Base-by-base conservation (phyloP, 2,888 invertebrate species). In the Prosopocoilus inquinatus region DNA sequence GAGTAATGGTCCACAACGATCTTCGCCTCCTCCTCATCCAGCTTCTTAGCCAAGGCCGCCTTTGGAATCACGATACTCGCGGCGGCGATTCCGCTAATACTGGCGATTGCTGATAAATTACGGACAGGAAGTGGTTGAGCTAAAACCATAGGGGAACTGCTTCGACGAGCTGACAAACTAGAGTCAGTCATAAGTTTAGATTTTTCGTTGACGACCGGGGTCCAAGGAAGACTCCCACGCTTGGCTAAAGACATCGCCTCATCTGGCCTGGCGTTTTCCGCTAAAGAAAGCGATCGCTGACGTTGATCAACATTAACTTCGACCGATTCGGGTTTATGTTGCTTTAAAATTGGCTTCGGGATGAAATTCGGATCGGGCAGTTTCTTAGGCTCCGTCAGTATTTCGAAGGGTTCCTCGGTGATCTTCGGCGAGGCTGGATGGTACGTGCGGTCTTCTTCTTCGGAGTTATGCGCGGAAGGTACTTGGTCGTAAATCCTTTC, bases 1-100 rank as follows among this genome's bases (percentile, higher is more conserved):
- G 89, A 88, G 67, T 92, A 92, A 70, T 90, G 88, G 76, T 90
- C 89, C 11, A 89, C 87, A 0, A 88, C 85, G 0, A 86, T 86
- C 71, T 81, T 84, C 0, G 85, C 82, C 73, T 87, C 88, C 62
- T 89, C 88, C 47, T 79, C 79, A 28, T 81, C 72, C 70, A 79
- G 79, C 48, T 64, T 80, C 74, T 68, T 69, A 34, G 70, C 67
- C 1, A 71, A 41, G 5, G 75, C 62, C 2, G 62, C 53, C 47
- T 70, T 66, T n/a, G 75, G 71, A 46, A 75, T 71, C 7, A 72
- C 67, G 43, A 75, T 66, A 47, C 74, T 70, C 11, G 75, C 75
- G 16, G 74, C 75, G 28, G 74, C 69, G 28, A 74, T 67, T 12
- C 72, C 73, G 34, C 73, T 66, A 16, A 72, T 67, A 45, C 68